Percentiles rank a stretch among this genome's conserved stretches.
These are phyloP conservation scores for Tichodroma muraria DNA, from an alignment of 2,113 vertebrate genomes.

Conservation along the genomic window DNA sequence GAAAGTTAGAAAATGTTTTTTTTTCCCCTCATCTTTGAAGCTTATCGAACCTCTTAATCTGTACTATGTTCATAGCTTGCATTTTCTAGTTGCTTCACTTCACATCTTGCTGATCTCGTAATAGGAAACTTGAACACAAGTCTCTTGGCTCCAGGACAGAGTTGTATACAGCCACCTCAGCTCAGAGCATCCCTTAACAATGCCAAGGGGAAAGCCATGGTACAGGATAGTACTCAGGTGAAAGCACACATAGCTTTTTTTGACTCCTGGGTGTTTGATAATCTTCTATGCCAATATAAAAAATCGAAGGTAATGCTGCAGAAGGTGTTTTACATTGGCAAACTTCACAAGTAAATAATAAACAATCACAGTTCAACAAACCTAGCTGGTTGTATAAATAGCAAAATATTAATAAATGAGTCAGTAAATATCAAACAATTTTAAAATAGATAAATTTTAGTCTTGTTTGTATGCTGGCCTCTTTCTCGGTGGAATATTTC, in stretches of 20 bases:
- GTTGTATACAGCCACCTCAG: background rate
- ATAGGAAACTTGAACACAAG: background rate
- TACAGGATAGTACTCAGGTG: background rate
- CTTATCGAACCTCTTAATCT: slow-evolving; percentile 7
- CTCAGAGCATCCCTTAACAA: background rate
- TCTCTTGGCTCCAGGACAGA: background rate
- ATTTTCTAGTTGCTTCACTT: background rate
- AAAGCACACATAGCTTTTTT: background rate
- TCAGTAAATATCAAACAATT: background rate
- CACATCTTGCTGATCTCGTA: slow-evolving; percentile 48
- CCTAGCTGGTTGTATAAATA: background rate
- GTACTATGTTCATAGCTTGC: slow-evolving; percentile 20
- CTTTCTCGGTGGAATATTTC: background rate
- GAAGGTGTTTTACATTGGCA: background rate
- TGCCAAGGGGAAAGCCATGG: background rate
- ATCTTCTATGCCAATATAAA: background rate
- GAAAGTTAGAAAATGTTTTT: background rate
- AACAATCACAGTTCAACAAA: background rate
- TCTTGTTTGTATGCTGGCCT: background rate
- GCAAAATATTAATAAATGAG: background rate
- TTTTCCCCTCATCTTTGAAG: background rate
- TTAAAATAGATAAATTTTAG: background rate
- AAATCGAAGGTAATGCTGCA: background rate
- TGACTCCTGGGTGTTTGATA: background rate
- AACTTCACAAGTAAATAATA: background rate